phyloP scores from a whole-genome alignment of 1,140 invertebrate genomes.

The Pristionchus pacificus region DNA sequence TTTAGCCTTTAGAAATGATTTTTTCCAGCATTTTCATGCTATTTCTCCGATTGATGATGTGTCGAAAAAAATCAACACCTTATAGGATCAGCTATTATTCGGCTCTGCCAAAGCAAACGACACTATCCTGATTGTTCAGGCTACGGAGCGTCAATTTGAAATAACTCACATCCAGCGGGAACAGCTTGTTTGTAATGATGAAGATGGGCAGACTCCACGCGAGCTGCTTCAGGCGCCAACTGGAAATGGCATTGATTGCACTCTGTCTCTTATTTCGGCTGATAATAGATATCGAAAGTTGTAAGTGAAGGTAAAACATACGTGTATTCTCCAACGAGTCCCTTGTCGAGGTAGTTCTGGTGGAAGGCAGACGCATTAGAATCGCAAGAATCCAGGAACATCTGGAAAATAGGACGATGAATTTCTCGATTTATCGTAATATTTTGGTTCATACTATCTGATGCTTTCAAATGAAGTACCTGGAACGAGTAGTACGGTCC shows the following conservation, averaged over 20 bases:
- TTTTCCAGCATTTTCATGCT: too few relatives aligned
- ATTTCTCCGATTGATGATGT: conserved; percentile 10
- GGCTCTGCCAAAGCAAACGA: too few relatives aligned
- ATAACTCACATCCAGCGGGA: conserved; percentile 50
- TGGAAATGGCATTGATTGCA: conserved; percentile 19
- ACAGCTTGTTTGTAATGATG: conserved; percentile 43
- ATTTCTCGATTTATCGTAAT: conserved; percentile 28
- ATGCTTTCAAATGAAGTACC: too few relatives aligned
- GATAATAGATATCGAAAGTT: too few relatives aligned
- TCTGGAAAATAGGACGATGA: neutral
- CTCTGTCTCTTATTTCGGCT: conserved; percentile 1
- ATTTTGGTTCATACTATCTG: too few relatives aligned
- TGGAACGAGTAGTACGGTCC: conserved; percentile 55
- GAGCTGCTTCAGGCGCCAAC: conserved; percentile 30
- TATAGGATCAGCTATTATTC: too few relatives aligned
- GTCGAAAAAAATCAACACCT: neutral
- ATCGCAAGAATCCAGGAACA: neutral
- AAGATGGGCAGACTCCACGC: conserved; percentile 49
- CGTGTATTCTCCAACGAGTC: conserved; percentile 1
- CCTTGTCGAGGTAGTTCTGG: conserved; percentile 19
- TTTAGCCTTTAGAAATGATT: too few relatives aligned
- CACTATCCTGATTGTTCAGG: too few relatives aligned
- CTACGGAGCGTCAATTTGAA: too few relatives aligned
- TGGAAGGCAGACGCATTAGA: conserved; percentile 8
- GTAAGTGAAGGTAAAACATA: conserved; percentile 14